Percentiles rank a stretch among this genome's conserved stretches.
Evolutionary conservation across 2,113 vertebrate species (phyloP).

Genomic region (Platysteira castanea): DNA sequence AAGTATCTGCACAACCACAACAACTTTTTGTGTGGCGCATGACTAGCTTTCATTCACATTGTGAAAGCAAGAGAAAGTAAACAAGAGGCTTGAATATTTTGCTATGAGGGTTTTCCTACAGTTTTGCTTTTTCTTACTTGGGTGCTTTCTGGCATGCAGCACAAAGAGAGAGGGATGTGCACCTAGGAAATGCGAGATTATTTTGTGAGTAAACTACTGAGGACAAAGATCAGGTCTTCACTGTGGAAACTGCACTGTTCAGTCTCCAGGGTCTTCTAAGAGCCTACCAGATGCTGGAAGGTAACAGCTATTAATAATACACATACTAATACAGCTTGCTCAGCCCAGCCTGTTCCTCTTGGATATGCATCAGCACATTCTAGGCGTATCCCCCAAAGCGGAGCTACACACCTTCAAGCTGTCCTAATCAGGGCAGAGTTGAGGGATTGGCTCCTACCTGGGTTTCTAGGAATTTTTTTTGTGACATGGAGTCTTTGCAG

Average conservation of each 20-base stretch:
- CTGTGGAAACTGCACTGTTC: not conserved
- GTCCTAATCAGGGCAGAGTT: not conserved
- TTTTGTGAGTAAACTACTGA: not conserved
- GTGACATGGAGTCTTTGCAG: not conserved
- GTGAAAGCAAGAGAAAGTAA: not conserved
- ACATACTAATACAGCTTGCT: not conserved
- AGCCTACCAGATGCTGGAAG: not conserved
- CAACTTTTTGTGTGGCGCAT: not conserved
- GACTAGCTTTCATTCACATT: not conserved
- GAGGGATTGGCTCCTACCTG: not conserved
- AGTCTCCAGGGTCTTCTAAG: not conserved
- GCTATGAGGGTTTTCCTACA: not conserved
- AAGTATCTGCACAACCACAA: not conserved
- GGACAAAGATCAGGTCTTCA: not conserved
- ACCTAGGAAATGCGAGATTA: not conserved
- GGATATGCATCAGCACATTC: rapidly evolving
- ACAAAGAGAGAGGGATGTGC: not conserved
- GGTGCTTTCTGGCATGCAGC: not conserved
- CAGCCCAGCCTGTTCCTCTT: not conserved
- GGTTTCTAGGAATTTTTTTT: not conserved
- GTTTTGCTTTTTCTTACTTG: not conserved
- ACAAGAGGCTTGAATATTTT: not conserved
- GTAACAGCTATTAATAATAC: not conserved
- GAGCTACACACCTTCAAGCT: not conserved
- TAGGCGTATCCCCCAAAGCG: not conserved